Conservation (phyloP, 2,113 vertebrate species). For the Pelvicachromis taeniatus region DNA sequence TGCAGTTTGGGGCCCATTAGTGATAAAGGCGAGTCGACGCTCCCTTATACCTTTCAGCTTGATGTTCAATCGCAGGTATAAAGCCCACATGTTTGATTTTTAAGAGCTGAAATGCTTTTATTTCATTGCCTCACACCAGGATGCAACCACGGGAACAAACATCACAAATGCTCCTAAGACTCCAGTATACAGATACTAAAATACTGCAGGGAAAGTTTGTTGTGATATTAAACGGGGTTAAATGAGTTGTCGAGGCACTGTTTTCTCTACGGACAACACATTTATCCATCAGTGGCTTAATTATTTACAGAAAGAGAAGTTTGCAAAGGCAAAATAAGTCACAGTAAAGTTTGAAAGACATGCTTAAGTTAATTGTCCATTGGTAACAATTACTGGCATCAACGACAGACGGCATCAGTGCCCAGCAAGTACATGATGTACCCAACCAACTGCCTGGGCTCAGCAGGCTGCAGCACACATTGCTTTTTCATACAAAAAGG, state of each 20-base stretch:
- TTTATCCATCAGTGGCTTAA: background rate
- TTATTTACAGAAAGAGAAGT: background rate
- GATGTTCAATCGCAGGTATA: constrained; percentile 52
- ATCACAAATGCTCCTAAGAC: constrained; percentile 27
- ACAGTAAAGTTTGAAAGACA: constrained; percentile 2
- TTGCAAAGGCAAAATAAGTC: background rate
- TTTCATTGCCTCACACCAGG: constrained; percentile 10
- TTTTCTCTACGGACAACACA: background rate
- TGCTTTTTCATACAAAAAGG: constrained; percentile 4
- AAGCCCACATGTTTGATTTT: constrained; percentile 55
- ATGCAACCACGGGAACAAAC: constrained; percentile 25
- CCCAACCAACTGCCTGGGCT: constrained; percentile 35
- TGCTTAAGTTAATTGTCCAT: background rate
- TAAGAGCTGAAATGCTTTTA: constrained; percentile 36
- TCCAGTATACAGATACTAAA: constrained; percentile 1
- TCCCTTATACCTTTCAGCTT: constrained; percentile 57
- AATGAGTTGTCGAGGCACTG: background rate
- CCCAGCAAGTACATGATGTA: constrained; percentile 40
- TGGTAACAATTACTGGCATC: constrained; percentile 3
- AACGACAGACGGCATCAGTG: constrained; percentile 32
- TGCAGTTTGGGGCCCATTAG: constrained; percentile 75
- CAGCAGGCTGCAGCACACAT: constrained; percentile 31
- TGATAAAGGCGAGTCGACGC: constrained; percentile 61
- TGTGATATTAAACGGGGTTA: background rate
- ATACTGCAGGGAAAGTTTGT: background rate